phyloP scores from a whole-genome alignment of 2,113 vertebrate species.

The Erinaceus europaeus region DNA sequence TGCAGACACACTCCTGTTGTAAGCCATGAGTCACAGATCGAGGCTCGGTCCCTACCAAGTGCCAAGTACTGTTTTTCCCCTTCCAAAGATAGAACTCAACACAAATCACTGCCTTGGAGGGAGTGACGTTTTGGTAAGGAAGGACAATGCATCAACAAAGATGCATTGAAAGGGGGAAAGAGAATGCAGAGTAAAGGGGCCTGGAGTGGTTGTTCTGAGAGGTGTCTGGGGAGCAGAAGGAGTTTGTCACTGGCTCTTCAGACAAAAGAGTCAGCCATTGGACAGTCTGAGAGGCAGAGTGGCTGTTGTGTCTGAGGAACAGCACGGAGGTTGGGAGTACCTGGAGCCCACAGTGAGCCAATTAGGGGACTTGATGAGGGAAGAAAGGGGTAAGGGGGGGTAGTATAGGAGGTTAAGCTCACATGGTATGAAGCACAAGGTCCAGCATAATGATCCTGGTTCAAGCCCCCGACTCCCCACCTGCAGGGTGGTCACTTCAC shows the following conservation, averaged over 20 bases:
- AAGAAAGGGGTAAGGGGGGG: fast-evolving
- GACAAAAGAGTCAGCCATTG: not conserved
- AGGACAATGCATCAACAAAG: not conserved
- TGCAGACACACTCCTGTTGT: fast-evolving
- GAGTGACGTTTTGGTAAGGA: too few relatives aligned
- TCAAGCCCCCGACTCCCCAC: too few relatives aligned
- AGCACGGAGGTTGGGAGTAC: not conserved
- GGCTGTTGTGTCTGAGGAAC: not conserved
- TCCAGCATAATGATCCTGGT: too few relatives aligned
- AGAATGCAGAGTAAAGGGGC: fast-evolving
- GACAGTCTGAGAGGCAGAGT: not conserved
- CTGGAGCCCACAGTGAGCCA: not conserved
- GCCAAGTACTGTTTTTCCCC: not conserved
- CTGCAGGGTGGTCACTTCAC: too few relatives aligned
- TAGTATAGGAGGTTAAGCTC: too few relatives aligned
- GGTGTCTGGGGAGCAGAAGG: too few relatives aligned
- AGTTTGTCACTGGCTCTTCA: fast-evolving
- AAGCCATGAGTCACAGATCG: not conserved
- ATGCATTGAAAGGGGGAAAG: not conserved
- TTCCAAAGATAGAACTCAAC: not conserved
- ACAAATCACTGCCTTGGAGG: fast-evolving
- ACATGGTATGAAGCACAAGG: too few relatives aligned
- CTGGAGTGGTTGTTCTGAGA: too few relatives aligned
- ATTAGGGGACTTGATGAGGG: too few relatives aligned
- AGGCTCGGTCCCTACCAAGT: fast-evolving